Conservation (phyloP, 2,113 vertebrate species). For the Brachionichthys hirsutus region DNA sequence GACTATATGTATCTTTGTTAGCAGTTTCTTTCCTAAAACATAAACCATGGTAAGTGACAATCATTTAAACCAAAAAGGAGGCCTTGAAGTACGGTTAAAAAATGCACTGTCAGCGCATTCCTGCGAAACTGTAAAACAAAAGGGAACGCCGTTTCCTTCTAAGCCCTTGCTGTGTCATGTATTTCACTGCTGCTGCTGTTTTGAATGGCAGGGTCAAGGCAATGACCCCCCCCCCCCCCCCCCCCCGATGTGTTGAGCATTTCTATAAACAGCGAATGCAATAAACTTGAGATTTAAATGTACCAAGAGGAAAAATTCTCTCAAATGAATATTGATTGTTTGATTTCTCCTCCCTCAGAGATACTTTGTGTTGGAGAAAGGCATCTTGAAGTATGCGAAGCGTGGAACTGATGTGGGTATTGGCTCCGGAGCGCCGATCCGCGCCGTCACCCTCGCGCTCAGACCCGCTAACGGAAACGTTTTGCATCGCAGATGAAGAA, state of each 20-base stretch:
- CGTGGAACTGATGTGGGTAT: conserved; percentile 86
- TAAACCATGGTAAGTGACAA: conserved; percentile 6
- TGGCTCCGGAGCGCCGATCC: neutral
- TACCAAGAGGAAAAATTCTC: neutral
- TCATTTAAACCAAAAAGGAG: conserved; percentile 1
- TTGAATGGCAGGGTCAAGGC: conserved; percentile 3
- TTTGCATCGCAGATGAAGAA: conserved; percentile 81
- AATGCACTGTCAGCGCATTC: neutral
- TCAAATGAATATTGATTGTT: neutral
- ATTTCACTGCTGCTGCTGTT: conserved; percentile 24
- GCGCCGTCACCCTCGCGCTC: neutral
- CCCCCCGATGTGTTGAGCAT: conserved; percentile 1
- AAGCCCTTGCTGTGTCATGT: neutral
- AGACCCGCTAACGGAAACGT: conserved; percentile 13
- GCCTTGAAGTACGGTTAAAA: neutral
- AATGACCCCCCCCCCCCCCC: too few relatives aligned
- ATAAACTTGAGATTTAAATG: neutral
- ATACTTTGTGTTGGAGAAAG: conserved; percentile 92
- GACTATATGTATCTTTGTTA: neutral
- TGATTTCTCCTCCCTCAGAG: conserved; percentile 77
- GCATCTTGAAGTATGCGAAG: conserved; percentile 95
- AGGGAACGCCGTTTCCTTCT: neutral
- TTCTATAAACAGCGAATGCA: neutral
- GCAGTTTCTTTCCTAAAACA: conserved; percentile 31
- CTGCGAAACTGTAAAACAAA: conserved; percentile 18